Evolutionary conservation across 2,113 vertebrate species (phyloP).

Genomic region (Murina feae): DNA sequence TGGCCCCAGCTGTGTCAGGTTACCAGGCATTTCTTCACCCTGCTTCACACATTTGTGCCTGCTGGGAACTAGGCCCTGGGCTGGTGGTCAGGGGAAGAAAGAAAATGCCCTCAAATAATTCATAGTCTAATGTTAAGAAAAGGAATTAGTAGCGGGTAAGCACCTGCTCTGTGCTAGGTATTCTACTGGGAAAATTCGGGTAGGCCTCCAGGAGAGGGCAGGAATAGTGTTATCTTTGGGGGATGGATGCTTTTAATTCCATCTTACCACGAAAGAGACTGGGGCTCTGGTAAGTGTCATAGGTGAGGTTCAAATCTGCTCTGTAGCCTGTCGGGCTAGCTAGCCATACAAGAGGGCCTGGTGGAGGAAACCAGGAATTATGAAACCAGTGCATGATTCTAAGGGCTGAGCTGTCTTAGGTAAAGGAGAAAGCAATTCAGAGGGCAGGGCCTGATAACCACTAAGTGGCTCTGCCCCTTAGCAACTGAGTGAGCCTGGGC

Average conservation of each 20-base stretch:
- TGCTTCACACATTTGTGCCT: fast-evolving
- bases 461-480: background rate
- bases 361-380: background rate
- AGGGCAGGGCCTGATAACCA: background rate
- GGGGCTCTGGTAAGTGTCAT: background rate
- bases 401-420: background rate
- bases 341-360: background rate
- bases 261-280: background rate
- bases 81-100: fast-evolving
- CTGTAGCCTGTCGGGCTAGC: background rate
- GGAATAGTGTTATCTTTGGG: background rate
- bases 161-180: background rate
- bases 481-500: background rate
- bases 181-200: too few relatives aligned
- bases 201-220: too few relatives aligned
- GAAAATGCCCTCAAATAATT: background rate
- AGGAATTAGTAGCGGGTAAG: background rate
- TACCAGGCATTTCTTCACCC: background rate
- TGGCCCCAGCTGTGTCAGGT: conserved; percentile 87
- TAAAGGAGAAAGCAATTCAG: background rate
- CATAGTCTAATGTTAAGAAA: background rate
- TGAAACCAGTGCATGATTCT: background rate
- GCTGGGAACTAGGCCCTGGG: fast-evolving
- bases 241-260: background rate
- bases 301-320: background rate